Conservation (phyloP, 2,113 vertebrate genomes). For the Microcebus jonahi region DNA sequence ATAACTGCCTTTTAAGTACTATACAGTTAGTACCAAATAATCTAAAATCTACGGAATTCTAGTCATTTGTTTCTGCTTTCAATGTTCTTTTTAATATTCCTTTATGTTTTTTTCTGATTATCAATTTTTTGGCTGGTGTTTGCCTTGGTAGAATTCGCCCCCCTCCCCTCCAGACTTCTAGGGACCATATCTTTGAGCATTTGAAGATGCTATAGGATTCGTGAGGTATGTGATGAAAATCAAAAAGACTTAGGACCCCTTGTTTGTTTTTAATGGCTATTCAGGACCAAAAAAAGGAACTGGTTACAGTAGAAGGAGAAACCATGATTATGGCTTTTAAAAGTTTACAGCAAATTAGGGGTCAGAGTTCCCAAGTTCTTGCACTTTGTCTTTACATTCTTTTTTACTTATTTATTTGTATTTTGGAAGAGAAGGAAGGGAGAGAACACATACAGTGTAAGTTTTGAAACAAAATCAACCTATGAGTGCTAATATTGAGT, state of each 20-base stretch:
- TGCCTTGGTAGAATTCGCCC: neutral
- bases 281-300: neutral
- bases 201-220: no score
- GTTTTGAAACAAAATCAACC: constrained; percentile 13
- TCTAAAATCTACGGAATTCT: neutral
- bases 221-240: no score
- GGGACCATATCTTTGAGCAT: no score
- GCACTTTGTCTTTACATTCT: neutral
- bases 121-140: neutral
- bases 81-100: constrained; percentile 18
- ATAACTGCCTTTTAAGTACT: neutral
- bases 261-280: constrained; percentile 20
- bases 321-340: neutral
- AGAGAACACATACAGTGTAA: neutral
- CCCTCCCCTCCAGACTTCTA: no score
- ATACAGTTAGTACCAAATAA: neutral
- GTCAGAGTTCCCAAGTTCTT: constrained; percentile 9
- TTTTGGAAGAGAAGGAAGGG: constrained; percentile 18
- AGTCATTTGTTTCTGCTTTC: neutral
- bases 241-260: neutral
- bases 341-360: neutral
- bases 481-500: neutral
- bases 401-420: neutral
- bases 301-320: neutral
- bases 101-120: constrained; percentile 11